A percentile compares a stretch with the other conserved stretches of the same genome.
Evolutionary conservation across 1,140 invertebrate species (phyloP).

Genomic region (Cydia splendana): DNA sequence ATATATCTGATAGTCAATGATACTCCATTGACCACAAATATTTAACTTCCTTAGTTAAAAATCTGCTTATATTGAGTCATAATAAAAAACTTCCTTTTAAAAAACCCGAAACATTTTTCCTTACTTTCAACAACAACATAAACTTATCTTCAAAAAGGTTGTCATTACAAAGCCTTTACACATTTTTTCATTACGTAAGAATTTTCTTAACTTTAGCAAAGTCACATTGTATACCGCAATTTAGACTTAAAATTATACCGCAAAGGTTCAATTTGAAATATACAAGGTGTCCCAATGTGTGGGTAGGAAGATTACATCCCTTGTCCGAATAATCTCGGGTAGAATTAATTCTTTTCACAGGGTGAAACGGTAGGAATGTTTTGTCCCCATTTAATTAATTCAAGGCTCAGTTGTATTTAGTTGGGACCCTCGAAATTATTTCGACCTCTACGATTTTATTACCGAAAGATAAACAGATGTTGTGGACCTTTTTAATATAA

Average conservation of each 20-base stretch:
- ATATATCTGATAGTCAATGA: no score
- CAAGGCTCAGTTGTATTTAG: constrained; percentile 7
- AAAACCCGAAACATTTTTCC: no score
- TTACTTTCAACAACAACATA: no score
- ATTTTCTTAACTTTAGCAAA: neutral
- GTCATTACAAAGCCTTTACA: neutral
- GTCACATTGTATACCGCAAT: neutral
- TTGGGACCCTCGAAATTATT: constrained; percentile 12
- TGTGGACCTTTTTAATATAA: neutral
- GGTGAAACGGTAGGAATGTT: constrained; percentile 14
- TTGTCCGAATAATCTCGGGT: neutral
- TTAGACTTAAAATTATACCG: neutral
- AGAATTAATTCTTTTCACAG: constrained; percentile 18
- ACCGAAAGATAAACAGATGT: neutral
- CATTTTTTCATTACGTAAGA: neutral
- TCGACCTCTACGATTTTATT: neutral
- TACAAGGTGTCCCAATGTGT: neutral
- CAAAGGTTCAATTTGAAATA: neutral
- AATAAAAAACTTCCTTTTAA: no score
- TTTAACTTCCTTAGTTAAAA: no score
- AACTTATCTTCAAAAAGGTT: neutral
- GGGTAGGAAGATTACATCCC: neutral
- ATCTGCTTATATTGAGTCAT: neutral
- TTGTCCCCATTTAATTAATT: constrained; percentile 17
- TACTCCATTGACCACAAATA: no score